phyloP scores from a whole-genome alignment of 2,888 invertebrate genomes.

The Syritta pipiens region DNA sequence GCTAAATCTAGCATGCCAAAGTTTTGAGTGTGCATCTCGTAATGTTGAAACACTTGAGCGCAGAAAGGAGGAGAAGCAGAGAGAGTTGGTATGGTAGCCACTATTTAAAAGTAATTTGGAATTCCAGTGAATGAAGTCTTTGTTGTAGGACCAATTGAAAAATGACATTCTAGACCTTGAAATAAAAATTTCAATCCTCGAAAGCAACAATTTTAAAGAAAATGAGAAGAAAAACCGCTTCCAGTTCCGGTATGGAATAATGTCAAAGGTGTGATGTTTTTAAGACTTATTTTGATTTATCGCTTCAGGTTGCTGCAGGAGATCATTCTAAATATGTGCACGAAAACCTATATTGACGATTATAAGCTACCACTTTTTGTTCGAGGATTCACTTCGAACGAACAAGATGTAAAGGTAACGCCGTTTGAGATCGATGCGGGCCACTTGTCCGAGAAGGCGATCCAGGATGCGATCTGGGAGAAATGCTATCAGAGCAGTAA shows the following conservation, averaged over 20 bases:
- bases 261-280: not conserved
- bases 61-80: constrained; percentile 8
- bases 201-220: not conserved
- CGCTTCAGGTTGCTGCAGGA: constrained; percentile 15
- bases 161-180: constrained; percentile 7
- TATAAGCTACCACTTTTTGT: constrained; percentile 15
- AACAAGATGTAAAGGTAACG: not conserved
- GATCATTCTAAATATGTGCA: constrained; percentile 23
- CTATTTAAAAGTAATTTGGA: too few species aligned
- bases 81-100: too few species aligned
- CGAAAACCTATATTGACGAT: constrained; percentile 31
- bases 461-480: constrained; percentile 32
- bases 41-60: constrained; percentile 17
- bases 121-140: not conserved
- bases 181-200: constrained; percentile 17
- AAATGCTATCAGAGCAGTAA: constrained; percentile 9
- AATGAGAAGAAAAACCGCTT: constrained; percentile 4
- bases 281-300: too few species aligned
- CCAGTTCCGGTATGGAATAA: constrained; percentile 8
- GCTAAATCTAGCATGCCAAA: too few species aligned
- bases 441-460: not conserved
- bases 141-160: constrained; percentile 11
- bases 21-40: not conserved
- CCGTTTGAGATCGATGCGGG: constrained; percentile 36
- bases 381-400: constrained; percentile 31